Percentiles rank a stretch among this genome's conserved stretches.
These are phyloP conservation scores for Thalassoma bifasciatum DNA, from an alignment of 2,113 vertebrate genomes.

Conservation along the genomic window DNA sequence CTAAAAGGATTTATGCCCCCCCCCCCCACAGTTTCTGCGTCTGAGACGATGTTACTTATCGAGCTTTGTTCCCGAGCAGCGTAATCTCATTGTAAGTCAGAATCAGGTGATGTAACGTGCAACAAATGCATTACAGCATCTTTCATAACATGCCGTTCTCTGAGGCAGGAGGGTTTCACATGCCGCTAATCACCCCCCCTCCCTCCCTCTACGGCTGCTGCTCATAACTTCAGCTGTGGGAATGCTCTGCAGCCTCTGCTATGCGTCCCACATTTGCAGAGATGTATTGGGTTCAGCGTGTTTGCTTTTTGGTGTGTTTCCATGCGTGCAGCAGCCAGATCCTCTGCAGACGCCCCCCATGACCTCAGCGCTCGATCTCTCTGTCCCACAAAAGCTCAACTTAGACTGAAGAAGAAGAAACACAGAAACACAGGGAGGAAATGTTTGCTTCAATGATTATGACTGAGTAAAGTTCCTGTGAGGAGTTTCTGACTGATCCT, in stretches of 20 bases:
- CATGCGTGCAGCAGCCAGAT: not conserved
- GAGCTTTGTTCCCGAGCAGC: conserved; percentile 67
- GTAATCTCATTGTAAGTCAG: conserved; percentile 77
- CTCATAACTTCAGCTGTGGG: conserved; percentile 27
- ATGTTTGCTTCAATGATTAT: conserved; percentile 6
- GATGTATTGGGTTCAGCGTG: conserved; percentile 23
- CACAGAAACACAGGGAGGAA: not conserved
- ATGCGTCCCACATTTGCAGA: conserved; percentile 23
- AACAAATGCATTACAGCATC: conserved; percentile 72
- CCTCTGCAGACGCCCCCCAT: conserved; percentile 24
- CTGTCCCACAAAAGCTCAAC: conserved; percentile 1
- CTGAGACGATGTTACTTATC: conserved; percentile 76
- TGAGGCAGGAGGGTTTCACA: conserved; percentile 51
- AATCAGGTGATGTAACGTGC: conserved; percentile 74
- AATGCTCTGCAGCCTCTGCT: conserved; percentile 15
- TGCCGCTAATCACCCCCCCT: conserved; percentile 39
- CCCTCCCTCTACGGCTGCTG: not conserved
- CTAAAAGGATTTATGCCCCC: conserved; percentile 75
- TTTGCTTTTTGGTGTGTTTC: conserved; percentile 37
- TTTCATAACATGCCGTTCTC: conserved; percentile 67
- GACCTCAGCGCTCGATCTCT: conserved; percentile 9
- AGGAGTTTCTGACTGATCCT: too few relatives aligned
- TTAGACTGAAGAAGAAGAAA: too few relatives aligned
- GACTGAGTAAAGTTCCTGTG: too few relatives aligned
- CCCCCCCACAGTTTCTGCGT: conserved; percentile 69